Conservation (phyloP, 2,113 vertebrate species). For the Oriolus oriolus region DNA sequence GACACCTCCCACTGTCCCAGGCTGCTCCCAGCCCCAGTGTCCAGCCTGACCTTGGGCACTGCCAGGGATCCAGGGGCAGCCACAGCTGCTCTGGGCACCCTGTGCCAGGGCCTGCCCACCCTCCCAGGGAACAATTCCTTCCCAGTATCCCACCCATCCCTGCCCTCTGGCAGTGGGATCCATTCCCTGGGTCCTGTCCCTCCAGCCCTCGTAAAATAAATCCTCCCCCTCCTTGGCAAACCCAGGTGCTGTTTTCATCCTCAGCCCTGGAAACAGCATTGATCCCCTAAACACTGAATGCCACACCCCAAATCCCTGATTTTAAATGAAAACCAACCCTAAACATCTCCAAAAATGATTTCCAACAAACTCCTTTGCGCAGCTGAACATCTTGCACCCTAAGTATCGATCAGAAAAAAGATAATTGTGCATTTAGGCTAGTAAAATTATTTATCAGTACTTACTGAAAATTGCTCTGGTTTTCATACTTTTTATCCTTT, state of each 20-base stretch:
- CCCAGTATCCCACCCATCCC: rapidly evolving
- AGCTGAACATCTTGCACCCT: not conserved
- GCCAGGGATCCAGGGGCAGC: not conserved
- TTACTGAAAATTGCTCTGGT: not conserved
- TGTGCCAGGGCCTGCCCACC: not conserved
- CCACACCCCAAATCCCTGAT: not conserved
- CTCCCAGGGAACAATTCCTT: not conserved
- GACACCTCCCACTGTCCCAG: not conserved
- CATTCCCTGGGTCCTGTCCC: not conserved
- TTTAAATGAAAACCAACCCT: not conserved
- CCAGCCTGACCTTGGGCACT: not conserved
- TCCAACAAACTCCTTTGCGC: not conserved
- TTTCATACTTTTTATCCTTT: not conserved
- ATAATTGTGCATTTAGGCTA: not conserved
- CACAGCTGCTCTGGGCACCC: not conserved
- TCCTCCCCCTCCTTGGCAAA: not conserved
- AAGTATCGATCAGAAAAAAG: not conserved
- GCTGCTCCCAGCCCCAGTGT: not conserved
- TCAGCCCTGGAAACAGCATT: not conserved
- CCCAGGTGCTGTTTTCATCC: rapidly evolving
- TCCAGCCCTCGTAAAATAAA: not conserved
- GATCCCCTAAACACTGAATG: not conserved
- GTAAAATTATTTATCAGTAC: not conserved
- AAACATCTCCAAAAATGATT: not conserved
- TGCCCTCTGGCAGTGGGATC: not conserved